phyloP scores from a whole-genome alignment of 2,888 invertebrate species.

The Apeira syringaria region DNA sequence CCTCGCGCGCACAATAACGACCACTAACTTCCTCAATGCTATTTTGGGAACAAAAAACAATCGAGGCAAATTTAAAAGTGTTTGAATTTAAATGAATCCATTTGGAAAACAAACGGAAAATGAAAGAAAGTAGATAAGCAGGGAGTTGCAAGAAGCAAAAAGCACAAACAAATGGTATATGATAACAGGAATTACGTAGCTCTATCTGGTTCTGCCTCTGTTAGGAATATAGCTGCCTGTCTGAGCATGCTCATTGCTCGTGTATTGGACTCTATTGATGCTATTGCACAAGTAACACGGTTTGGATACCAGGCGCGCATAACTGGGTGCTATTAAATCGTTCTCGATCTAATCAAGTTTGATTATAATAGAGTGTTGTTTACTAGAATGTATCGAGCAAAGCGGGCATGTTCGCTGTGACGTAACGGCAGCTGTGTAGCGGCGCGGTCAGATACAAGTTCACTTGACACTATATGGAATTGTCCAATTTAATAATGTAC shows the following conservation, averaged over 20 bases:
- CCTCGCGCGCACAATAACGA: constrained; percentile 33
- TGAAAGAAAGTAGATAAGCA: constrained; percentile 58
- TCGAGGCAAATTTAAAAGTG: constrained; percentile 43
- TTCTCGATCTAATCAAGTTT: constrained; percentile 72
- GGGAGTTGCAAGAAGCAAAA: constrained; percentile 56
- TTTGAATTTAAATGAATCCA: constrained; percentile 71
- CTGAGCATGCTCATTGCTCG: constrained; percentile 28
- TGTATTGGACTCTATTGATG: constrained; percentile 28
- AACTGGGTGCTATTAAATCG: constrained; percentile 69
- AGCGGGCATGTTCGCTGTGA: constrained; percentile 24
- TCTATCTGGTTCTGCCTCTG: too few species aligned
- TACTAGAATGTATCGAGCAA: too few species aligned
- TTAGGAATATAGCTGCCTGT: too few species aligned
- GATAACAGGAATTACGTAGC: neutral
- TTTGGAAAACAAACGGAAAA: constrained; percentile 69
- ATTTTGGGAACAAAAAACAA: constrained; percentile 31
- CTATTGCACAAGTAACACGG: neutral
- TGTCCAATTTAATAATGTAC: too few species aligned
- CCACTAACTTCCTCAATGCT: constrained; percentile 25
- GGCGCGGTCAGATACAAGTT: constrained; percentile 40
- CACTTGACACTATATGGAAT: constrained; percentile 48
- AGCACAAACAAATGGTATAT: constrained; percentile 32
- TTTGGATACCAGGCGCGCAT: constrained; percentile 62
- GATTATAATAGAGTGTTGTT: constrained; percentile 76
- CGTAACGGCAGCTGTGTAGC: too few species aligned